A percentile compares a stretch with the other conserved stretches of the same genome.
These are phyloP conservation scores for Drosophila neocordata DNA, from an alignment of 1,140 invertebrate species.

Conservation along the genomic window DNA sequence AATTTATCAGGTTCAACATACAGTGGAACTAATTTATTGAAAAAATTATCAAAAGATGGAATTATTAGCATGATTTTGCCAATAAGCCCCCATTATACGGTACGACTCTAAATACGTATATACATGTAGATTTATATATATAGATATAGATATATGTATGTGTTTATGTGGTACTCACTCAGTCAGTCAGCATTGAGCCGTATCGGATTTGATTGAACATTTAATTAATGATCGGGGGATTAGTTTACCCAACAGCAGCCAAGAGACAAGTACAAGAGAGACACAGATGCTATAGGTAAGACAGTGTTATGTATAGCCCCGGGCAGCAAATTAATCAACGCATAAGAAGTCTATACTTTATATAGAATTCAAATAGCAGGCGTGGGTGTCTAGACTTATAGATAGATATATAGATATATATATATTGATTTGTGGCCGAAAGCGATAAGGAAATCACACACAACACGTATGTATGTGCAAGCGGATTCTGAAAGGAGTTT, in stretches of 20 bases:
- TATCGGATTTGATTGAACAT: slow-evolving; percentile 76
- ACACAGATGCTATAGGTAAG: slow-evolving; percentile 51
- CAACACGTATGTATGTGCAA: neutral
- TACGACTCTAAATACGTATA: neutral
- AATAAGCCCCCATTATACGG: slow-evolving; percentile 19
- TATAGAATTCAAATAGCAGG: slow-evolving; percentile 5
- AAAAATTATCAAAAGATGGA: slow-evolving; percentile 38
- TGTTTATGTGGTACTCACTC: neutral
- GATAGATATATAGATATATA: slow-evolving; percentile 29
- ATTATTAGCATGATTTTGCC: slow-evolving; percentile 42
- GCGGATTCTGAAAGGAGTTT: slow-evolving; percentile 58
- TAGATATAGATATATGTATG: too few relatives aligned
- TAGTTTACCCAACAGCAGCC: slow-evolving; percentile 35
- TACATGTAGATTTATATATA: too few relatives aligned
- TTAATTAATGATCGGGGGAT: slow-evolving; percentile 72
- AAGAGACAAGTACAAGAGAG: slow-evolving; percentile 66
- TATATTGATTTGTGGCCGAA: slow-evolving; percentile 9
- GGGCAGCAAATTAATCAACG: slow-evolving; percentile 73
- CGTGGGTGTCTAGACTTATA: slow-evolving; percentile 66
- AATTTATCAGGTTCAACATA: slow-evolving; percentile 41
- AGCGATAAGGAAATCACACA: slow-evolving; percentile 20
- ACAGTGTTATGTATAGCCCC: slow-evolving; percentile 36
- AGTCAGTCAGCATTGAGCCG: slow-evolving; percentile 36
- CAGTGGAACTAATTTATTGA: slow-evolving; percentile 49
- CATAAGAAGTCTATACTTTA: slow-evolving; percentile 28